A percentile compares a stretch with the other conserved stretches of the same genome.
Conservation (phyloP, 2,113 vertebrate species). For the Hiodon alosoides region DNA sequence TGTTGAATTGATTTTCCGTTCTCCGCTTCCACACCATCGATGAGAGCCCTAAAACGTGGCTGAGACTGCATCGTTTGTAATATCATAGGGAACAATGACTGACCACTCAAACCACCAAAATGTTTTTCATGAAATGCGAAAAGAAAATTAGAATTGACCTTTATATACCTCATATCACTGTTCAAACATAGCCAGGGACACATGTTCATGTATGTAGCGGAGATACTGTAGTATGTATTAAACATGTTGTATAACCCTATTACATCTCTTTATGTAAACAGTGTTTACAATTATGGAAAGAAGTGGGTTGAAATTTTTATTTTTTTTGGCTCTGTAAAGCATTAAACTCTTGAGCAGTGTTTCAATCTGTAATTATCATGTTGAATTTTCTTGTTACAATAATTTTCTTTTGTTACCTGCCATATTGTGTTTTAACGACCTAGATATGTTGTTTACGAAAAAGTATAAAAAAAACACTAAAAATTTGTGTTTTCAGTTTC, state of each 20-base stretch:
- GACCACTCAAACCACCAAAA: slow-evolving; percentile 39
- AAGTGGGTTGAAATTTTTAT: slow-evolving; percentile 31
- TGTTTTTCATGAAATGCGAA: slow-evolving; percentile 30
- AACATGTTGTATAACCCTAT: slow-evolving; percentile 36
- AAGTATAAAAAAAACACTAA: slow-evolving; percentile 65
- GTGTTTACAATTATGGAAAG: slow-evolving; percentile 28
- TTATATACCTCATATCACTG: slow-evolving; percentile 68
- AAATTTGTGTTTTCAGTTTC: slow-evolving; percentile 32
- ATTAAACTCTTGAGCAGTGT: slow-evolving; percentile 50
- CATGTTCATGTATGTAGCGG: slow-evolving; percentile 53
- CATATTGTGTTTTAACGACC: slow-evolving; percentile 41
- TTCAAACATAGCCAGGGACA: slow-evolving; percentile 53
- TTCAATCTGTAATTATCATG: slow-evolving; percentile 34
- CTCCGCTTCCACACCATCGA: neutral
- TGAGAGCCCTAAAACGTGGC: slow-evolving; percentile 66
- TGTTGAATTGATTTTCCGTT: slow-evolving; percentile 29
- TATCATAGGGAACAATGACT: slow-evolving; percentile 47
- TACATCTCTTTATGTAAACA: slow-evolving; percentile 29
- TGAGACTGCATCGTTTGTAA: slow-evolving; percentile 51
- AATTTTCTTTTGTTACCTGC: slow-evolving; percentile 28
- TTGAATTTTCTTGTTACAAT: slow-evolving; percentile 23
- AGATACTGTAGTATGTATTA: slow-evolving; percentile 46
- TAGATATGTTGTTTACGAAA: slow-evolving; percentile 61
- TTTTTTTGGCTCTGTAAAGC: slow-evolving; percentile 40
- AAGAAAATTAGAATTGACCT: slow-evolving; percentile 40